Evolutionary conservation across 2,113 vertebrate genomes (phyloP).

Genomic region (Gadus macrocephalus): DNA sequence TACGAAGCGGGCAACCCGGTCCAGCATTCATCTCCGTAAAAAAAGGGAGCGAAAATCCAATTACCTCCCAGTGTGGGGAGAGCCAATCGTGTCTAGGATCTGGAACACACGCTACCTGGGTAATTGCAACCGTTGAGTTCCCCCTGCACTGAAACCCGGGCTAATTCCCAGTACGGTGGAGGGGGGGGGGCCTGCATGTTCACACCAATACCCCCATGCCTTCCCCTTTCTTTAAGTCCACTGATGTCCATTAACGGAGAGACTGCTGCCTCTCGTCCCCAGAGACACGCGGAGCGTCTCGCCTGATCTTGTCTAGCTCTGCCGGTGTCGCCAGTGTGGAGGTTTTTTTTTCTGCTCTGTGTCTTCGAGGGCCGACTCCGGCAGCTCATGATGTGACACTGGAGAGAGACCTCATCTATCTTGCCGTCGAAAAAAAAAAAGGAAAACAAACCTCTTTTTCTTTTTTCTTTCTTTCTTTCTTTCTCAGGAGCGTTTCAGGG

Average conservation of each 20-base stretch:
- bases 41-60: conserved; percentile 61
- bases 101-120: conserved; percentile 35
- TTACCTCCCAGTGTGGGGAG: conserved; percentile 33
- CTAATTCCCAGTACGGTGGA: conserved; percentile 46
- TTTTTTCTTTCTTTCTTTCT: neutral
- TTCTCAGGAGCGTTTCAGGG: conserved; percentile 10
- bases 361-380: too few species aligned
- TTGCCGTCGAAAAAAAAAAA: too few species aligned
- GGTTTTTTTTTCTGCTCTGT: too few species aligned
- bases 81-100: conserved; percentile 42
- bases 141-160: conserved; percentile 25
- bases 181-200: conserved; percentile 13
- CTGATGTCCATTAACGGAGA: conserved; percentile 51
- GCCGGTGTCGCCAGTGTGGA: conserved; percentile 18
- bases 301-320: conserved; percentile 16
- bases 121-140: conserved; percentile 42
- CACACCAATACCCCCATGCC: conserved; percentile 37
- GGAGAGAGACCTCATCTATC: neutral
- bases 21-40: neutral
- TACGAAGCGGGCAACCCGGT: conserved; percentile 24
- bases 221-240: conserved; percentile 54
- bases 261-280: conserved; percentile 33
- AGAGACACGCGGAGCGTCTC: conserved; percentile 23
- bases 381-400: neutral
- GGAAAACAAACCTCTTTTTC: neutral